Evolutionary conservation across 2,797 vertebrate genomes (phyloP).

Genomic region (Danionella dracula): DNA sequence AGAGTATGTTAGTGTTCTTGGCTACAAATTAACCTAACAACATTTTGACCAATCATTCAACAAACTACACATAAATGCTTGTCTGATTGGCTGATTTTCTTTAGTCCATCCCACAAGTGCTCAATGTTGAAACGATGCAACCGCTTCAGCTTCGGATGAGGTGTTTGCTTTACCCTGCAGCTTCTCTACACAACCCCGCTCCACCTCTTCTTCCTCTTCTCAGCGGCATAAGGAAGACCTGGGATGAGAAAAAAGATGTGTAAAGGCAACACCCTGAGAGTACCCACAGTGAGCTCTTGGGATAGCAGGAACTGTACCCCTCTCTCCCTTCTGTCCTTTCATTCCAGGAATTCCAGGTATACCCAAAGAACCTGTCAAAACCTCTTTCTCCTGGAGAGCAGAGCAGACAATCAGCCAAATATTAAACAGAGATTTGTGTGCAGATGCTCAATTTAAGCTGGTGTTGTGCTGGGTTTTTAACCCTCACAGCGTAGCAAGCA

Average conservation of each 20-base stretch:
- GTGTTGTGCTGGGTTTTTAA: no score
- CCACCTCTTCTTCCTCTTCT: slow-evolving; percentile 70
- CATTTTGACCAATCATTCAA: no score
- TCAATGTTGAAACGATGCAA: neutral
- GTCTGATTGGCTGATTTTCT: neutral
- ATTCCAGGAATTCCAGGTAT: slow-evolving; percentile 61
- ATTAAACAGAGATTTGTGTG: no score
- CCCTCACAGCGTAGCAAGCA: no score
- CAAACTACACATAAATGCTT: no score
- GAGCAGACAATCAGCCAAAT: no score
- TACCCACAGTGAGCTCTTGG: neutral
- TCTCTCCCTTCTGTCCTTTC: slow-evolving; percentile 67
- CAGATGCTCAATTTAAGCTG: no score
- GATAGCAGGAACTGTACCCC: slow-evolving; percentile 62
- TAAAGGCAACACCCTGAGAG: neutral
- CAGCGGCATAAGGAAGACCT: slow-evolving; percentile 62
- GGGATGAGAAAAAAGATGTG: neutral
- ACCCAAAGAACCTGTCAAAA: slow-evolving; percentile 66
- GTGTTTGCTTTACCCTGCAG: neutral
- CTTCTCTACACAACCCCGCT: slow-evolving; percentile 49
- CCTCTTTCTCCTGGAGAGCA: slow-evolving; percentile 62
- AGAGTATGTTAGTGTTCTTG: no score
- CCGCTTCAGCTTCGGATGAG: neutral
- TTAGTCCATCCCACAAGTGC: neutral
- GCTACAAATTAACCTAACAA: neutral